Percentiles rank a stretch among this genome's conserved stretches.
phyloP scores from a whole-genome alignment of 1,140 invertebrate genomes.

The Elysia chlorotica region DNA sequence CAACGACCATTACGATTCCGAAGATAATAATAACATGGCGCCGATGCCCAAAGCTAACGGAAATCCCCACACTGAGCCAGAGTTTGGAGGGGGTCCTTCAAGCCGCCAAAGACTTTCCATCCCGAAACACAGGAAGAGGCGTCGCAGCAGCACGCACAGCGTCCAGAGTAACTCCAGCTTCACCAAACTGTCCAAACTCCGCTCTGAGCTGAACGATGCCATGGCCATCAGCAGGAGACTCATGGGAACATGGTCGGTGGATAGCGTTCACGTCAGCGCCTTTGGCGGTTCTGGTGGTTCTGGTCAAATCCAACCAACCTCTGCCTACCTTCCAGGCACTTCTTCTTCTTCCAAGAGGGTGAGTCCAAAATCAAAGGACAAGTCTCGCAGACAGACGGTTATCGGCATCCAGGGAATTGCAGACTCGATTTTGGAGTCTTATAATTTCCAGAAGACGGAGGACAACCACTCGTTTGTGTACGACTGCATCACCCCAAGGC shows the following conservation, averaged over 20 bases:
- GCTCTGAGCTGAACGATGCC: background rate
- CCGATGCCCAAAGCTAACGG: no score
- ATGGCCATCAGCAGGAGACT: background rate
- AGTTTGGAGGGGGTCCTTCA: no score
- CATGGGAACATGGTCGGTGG: background rate
- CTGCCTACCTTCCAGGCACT: no score
- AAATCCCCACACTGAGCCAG: no score
- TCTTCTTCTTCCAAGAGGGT: no score
- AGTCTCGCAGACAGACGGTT: background rate
- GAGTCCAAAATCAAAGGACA: background rate
- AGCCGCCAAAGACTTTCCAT: no score
- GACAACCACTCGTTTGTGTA: background rate
- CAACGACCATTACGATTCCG: no score
- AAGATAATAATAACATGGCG: no score
- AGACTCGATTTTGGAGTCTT: background rate
- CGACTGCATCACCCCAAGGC: constrained; percentile 1
- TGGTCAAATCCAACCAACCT: no score
- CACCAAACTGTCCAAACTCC: background rate
- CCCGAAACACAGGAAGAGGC: background rate
- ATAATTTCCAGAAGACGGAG: background rate
- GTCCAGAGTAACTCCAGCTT: background rate
- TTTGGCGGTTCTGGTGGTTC: no score
- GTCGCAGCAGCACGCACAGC: background rate
- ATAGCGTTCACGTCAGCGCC: background rate
- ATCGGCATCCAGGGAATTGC: background rate